Evolutionary conservation across 1,140 invertebrate species (phyloP).

Genomic region (Lordiphosa clarofinis): DNA sequence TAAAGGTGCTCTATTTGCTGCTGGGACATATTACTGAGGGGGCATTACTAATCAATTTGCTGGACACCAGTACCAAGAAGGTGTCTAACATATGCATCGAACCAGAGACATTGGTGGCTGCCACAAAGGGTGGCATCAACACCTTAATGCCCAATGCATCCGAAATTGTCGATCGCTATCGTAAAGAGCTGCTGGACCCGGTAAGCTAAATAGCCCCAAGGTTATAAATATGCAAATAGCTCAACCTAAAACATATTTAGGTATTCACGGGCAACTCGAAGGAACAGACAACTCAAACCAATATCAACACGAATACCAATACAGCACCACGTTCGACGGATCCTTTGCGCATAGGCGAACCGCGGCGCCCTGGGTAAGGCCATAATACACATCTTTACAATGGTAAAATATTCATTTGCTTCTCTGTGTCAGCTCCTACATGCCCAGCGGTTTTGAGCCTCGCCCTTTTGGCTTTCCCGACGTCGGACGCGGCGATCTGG

Average conservation of each 20-base stretch:
- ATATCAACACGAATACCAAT: constrained; percentile 17
- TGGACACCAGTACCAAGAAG: constrained; percentile 80
- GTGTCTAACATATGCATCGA: constrained; percentile 79
- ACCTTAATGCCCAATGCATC: constrained; percentile 80
- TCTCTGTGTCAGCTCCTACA: constrained; percentile 25
- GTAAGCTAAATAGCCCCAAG: constrained; percentile 25
- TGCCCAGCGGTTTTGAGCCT: constrained; percentile 49
- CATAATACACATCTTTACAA: background rate
- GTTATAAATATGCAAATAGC: too few relatives aligned
- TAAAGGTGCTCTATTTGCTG: constrained; percentile 85
- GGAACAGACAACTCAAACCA: constrained; percentile 64
- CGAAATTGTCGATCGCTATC: constrained; percentile 78
- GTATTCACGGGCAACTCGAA: constrained; percentile 63
- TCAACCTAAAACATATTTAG: constrained; percentile 9
- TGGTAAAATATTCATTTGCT: background rate
- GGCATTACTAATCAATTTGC: constrained; percentile 84
- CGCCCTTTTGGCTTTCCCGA: constrained; percentile 79
- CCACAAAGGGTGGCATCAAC: constrained; percentile 78
- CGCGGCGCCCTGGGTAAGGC: constrained; percentile 52
- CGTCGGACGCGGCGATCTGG: constrained; percentile 86
- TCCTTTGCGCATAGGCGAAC: constrained; percentile 60
- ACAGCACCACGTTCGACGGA: constrained; percentile 16
- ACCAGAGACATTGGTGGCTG: constrained; percentile 72
- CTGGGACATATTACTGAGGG: constrained; percentile 84
- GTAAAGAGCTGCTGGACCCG: constrained; percentile 80